These are phyloP conservation scores for Nothocercus nigrocapillus DNA, from an alignment of 2,113 vertebrate genomes.

Conservation along the genomic window DNA sequence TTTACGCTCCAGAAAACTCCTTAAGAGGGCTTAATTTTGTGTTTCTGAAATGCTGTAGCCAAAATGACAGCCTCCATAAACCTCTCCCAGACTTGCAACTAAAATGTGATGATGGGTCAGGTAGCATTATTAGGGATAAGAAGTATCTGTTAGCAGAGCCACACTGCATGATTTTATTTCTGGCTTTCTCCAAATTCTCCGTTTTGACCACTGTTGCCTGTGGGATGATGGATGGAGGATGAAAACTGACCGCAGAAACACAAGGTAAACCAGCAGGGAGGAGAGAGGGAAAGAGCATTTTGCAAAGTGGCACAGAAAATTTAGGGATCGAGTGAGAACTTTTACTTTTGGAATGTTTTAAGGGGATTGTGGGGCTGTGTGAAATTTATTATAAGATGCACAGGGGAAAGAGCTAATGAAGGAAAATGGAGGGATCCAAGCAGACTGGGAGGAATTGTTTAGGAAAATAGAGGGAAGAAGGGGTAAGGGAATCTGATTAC, in stretches of 20 bases:
- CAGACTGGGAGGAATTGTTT: background rate
- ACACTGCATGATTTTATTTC: background rate
- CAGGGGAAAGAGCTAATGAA: background rate
- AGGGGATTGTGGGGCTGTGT: background rate
- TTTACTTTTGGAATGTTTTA: background rate
- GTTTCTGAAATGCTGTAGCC: background rate
- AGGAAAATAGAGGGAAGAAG: background rate
- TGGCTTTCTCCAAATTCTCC: background rate
- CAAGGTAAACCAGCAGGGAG: background rate
- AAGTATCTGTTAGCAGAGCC: background rate
- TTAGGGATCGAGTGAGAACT: background rate
- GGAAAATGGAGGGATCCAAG: background rate
- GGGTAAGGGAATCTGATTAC: background rate
- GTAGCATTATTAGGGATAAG: background rate
- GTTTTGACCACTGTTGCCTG: background rate
- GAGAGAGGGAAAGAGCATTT: background rate
- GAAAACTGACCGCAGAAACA: too few species aligned
- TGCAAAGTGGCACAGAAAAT: background rate
- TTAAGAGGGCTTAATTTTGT: background rate
- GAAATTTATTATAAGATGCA: background rate
- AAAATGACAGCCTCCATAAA: accelerated
- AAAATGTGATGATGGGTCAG: background rate
- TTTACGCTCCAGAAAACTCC: background rate
- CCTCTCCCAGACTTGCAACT: background rate
- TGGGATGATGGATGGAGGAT: background rate